Conservation (phyloP, 2,797 vertebrate genomes). For the Diplodus sargus region DNA sequence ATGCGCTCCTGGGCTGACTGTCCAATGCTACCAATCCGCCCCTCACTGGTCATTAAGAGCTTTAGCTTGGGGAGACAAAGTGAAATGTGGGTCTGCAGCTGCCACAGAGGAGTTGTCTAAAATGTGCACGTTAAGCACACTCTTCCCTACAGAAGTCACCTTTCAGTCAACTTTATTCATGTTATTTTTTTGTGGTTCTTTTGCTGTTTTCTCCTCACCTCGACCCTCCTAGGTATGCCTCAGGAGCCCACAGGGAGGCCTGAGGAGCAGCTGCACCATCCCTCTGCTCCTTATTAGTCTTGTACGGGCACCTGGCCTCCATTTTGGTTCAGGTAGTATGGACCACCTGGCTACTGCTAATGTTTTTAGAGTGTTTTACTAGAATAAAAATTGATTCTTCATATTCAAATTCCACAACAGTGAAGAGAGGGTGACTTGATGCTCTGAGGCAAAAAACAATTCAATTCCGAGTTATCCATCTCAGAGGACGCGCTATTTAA, state of each 20-base stretch:
- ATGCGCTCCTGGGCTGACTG: constrained; percentile 43
- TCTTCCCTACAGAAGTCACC: constrained; percentile 14
- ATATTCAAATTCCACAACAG: constrained; percentile 19
- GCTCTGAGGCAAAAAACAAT: constrained; percentile 23
- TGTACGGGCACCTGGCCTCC: constrained; percentile 55
- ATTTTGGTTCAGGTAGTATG: constrained; percentile 55
- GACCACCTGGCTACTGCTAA: constrained; percentile 46
- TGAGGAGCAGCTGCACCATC: constrained; percentile 61
- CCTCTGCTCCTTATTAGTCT: constrained; percentile 70
- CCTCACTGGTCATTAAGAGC: constrained; percentile 30
- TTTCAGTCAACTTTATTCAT: constrained; percentile 30
- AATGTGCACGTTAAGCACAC: constrained; percentile 22
- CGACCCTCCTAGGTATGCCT: constrained; percentile 43
- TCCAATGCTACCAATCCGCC: constrained; percentile 9
- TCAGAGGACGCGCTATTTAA: constrained; percentile 29
- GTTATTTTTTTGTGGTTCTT: constrained; percentile 41
- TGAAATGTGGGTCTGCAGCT: constrained; percentile 28
- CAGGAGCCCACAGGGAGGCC: constrained; percentile 55
- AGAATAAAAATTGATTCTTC: constrained; percentile 33
- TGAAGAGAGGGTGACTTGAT: constrained; percentile 15
- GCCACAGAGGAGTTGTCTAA: constrained; percentile 38
- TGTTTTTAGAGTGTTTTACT: constrained; percentile 34
- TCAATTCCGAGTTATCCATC: constrained; percentile 8
- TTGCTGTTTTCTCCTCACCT: constrained; percentile 44
- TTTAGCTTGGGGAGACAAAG: constrained; percentile 35